These are phyloP conservation scores for Phrixothrix hirtus DNA, from an alignment of 2,888 invertebrate species.

Conservation along the genomic window DNA sequence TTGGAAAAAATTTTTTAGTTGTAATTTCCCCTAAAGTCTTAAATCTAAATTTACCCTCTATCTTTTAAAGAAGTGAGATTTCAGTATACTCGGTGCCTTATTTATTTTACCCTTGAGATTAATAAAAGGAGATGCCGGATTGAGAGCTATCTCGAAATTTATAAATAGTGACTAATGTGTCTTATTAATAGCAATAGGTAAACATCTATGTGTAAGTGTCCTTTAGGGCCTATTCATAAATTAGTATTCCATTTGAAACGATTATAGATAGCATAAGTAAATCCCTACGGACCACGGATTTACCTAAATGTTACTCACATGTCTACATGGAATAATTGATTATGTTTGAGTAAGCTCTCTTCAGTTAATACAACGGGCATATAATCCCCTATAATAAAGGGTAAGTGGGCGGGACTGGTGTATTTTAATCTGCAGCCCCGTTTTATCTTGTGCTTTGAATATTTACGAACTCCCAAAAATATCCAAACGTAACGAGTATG, in stretches of 20 bases:
- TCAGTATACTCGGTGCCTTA: too few relatives aligned
- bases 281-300: conserved; percentile 42
- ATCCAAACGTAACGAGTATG: conserved; percentile 3
- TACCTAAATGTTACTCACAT: conserved; percentile 45
- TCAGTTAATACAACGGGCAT: conserved; percentile 24
- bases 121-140: neutral
- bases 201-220: neutral
- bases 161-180: too few relatives aligned
- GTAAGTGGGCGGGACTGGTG: conserved; percentile 10
- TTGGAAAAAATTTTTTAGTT: too few relatives aligned
- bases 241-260: conserved; percentile 35
- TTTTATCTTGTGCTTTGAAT: conserved; percentile 12
- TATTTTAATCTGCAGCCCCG: conserved; percentile 10
- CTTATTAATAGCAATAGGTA: neutral
- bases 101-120: neutral
- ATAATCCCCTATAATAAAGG: conserved; percentile 21
- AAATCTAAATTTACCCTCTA: too few relatives aligned
- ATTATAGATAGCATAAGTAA: conserved; percentile 29
- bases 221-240: conserved; percentile 22
- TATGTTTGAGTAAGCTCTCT: conserved; percentile 38
- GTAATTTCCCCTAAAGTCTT: too few relatives aligned
- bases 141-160: too few relatives aligned
- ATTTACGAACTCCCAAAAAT: conserved; percentile 9
- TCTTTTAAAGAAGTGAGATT: too few relatives aligned
- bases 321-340: conserved; percentile 49